Percentiles rank a stretch among this genome's conserved stretches.
Evolutionary conservation across 2,797 vertebrate genomes (phyloP).

Genomic region (Pteronotus mesoamericanus): DNA sequence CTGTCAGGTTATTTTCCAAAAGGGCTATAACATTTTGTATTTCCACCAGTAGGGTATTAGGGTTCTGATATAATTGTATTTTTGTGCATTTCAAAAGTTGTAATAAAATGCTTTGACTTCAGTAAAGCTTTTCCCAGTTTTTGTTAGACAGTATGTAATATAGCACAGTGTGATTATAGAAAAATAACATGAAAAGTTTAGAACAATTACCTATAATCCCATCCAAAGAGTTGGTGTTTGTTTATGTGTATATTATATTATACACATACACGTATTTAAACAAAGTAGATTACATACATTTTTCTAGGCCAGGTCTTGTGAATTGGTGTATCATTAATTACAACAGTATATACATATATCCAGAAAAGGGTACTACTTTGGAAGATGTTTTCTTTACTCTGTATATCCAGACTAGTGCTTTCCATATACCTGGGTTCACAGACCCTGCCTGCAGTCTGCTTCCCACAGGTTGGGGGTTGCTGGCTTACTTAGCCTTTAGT

Average conservation of each 20-base stretch:
- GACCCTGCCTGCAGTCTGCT: not conserved
- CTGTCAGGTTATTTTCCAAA: not conserved
- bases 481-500: not conserved
- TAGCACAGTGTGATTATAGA: not conserved
- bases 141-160: not conserved
- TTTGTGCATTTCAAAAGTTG: not conserved
- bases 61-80: not conserved
- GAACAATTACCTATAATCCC: not conserved
- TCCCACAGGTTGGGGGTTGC: not conserved
- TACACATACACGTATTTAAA: not conserved
- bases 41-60: not conserved
- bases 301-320: not conserved
- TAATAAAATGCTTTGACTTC: not conserved
- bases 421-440: not conserved
- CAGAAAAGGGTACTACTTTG: not conserved
- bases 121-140: not conserved
- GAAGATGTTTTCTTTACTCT: not conserved
- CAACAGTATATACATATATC: fast-evolving
- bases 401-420: not conserved
- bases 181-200: not conserved
- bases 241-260: not conserved
- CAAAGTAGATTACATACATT: not conserved
- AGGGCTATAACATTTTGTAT: not conserved
- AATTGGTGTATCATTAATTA: not conserved
- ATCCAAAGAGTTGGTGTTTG: not conserved